Evolutionary conservation across 2,888 invertebrate genomes (phyloP).

Genomic region (Volucella inanis): DNA sequence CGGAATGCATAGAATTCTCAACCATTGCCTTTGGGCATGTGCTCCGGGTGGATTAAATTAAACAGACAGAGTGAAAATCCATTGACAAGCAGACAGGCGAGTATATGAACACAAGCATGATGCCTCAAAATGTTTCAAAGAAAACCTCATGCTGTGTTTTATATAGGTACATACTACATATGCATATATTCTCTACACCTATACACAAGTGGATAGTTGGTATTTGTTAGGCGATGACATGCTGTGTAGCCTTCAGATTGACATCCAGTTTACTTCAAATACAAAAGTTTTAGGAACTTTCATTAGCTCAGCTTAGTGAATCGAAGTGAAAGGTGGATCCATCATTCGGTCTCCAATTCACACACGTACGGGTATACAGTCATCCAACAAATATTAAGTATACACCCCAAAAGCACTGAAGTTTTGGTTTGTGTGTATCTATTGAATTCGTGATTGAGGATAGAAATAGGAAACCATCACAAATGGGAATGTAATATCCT

Average conservation of each 20-base stretch:
- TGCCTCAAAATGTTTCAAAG: constrained; percentile 12
- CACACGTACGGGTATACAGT: not conserved
- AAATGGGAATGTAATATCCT: constrained; percentile 36
- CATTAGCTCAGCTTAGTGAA: constrained; percentile 22
- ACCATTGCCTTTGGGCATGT: not conserved
- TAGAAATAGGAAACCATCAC: constrained; percentile 9
- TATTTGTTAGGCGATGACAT: not conserved
- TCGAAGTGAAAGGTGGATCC: constrained; percentile 1
- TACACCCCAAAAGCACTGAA: not conserved
- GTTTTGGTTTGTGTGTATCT: not conserved
- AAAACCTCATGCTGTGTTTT: not conserved
- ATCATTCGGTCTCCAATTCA: not conserved
- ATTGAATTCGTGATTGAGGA: not conserved
- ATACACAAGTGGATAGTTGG: not conserved
- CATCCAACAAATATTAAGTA: constrained; percentile 15
- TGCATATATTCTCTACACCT: too few species aligned
- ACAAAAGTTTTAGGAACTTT: constrained; percentile 1
- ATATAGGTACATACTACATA: too few species aligned
- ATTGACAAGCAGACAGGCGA: not conserved
- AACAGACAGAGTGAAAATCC: constrained; percentile 10
- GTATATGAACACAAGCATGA: not conserved
- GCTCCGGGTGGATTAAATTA: constrained; percentile 4
- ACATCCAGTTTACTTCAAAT: constrained; percentile 9
- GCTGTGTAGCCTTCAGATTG: not conserved
- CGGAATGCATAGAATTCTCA: constrained; percentile 1